Base-by-base conservation (phyloP, 2,113 vertebrate species). In the Polypterus bichir region DNA sequence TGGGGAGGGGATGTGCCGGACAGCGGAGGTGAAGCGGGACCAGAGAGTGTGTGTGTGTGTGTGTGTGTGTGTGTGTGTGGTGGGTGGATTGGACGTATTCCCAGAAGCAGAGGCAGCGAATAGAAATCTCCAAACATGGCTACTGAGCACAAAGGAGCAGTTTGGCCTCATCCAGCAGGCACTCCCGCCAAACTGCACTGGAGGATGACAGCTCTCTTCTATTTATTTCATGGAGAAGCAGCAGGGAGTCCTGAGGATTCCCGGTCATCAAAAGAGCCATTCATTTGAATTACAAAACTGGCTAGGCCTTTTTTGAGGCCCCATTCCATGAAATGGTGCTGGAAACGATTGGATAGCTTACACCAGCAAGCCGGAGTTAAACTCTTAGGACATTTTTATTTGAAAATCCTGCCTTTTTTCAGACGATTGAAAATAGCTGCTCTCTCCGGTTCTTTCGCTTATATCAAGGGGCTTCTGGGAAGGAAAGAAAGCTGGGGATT, bases 41-140 rank as follows among this genome's bases (percentile, higher is more conserved):
- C 27, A 27, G 27, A 27, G 27, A 27, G 27, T 27, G 27, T 27
- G 27, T 27, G 27, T 2, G 27, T 27, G 27, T 2, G 27, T 27
- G 27, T 27, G 27, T 27, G 27, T 27, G 27, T 27, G 27, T 27
- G 27, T 27, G 27, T 27, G 27, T 27, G 27, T 27, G 65, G 61
- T 54, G 62, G n/a, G 46, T 2, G 52, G 58, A 49, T 65, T 67
- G 67, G 60, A 49, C 54, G 45, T 49, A 5, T n/a, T 70, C 68
- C 67, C 64, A 68, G 63, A 68, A 59, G 44, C 55, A 59, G 63
- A 44, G 56, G 49, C 67, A 49, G 54, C 11, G 48, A 65, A 72
- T 62, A 60, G 57, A 62, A 63, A 65, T 57, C 48, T 61, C 58
- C 66, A 61, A 59, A 45, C 63, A 9, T 59, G 52, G 6, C 27